Evolutionary conservation across 1,140 invertebrate species (phyloP).

Genomic region (Marisa cornuarietis): DNA sequence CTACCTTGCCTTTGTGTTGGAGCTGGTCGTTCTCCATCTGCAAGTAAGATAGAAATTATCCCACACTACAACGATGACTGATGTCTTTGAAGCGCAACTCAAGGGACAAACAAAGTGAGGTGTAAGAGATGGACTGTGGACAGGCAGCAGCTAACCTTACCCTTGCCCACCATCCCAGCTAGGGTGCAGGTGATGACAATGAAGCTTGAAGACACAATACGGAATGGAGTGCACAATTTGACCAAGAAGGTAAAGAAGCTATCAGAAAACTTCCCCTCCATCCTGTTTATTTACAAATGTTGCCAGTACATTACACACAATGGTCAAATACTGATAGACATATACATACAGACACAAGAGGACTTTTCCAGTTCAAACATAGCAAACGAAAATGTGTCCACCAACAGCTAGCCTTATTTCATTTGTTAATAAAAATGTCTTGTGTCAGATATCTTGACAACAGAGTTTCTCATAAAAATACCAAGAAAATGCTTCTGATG

Average conservation of each 20-base stretch:
- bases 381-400: too few relatives aligned
- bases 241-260: too few relatives aligned
- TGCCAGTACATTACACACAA: too few relatives aligned
- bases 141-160: neutral
- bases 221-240: too few relatives aligned
- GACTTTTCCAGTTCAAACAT: too few relatives aligned
- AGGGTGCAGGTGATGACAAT: slow-evolving; percentile 7
- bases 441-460: too few relatives aligned
- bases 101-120: neutral
- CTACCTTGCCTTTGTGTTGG: slow-evolving; percentile 64
- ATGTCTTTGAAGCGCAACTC: slow-evolving; percentile 22
- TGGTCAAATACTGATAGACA: too few relatives aligned
- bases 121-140: neutral
- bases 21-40: slow-evolving; percentile 63
- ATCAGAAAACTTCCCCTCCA: too few relatives aligned
- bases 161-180: slow-evolving; percentile 3
- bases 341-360: too few relatives aligned
- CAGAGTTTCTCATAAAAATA: neutral
- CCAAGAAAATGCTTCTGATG: neutral
- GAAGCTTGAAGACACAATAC: neutral
- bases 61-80: slow-evolving; percentile 21
- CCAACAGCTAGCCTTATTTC: too few relatives aligned
- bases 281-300: too few relatives aligned
- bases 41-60: slow-evolving; percentile 27
- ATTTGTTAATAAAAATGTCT: too few relatives aligned